These are phyloP conservation scores for Pogoniulus pusillus DNA, from an alignment of 2,797 vertebrate genomes.

Conservation along the genomic window DNA sequence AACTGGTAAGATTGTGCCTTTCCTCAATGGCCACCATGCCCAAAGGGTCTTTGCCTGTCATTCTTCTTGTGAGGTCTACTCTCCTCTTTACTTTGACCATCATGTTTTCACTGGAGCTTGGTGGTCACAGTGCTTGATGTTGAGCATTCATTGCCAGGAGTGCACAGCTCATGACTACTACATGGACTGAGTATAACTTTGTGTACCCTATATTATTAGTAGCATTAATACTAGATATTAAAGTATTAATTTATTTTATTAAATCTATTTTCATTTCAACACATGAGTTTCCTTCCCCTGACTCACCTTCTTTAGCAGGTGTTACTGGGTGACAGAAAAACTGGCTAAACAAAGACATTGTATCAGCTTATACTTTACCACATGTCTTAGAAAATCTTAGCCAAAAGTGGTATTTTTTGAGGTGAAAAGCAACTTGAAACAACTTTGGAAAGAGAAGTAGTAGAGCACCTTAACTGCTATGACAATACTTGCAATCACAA, in stretches of 20 bases:
- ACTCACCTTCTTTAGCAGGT: too few relatives aligned
- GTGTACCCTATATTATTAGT: background rate
- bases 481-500: background rate
- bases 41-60: background rate
- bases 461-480: too few relatives aligned
- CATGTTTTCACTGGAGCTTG: background rate
- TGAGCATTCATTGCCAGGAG: background rate
- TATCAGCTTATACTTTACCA: too few relatives aligned
- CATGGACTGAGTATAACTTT: background rate
- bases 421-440: too few relatives aligned
- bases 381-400: too few relatives aligned
- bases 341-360: too few relatives aligned
- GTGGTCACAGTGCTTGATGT: background rate
- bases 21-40: background rate
- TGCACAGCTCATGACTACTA: background rate
- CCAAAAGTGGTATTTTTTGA: too few relatives aligned
- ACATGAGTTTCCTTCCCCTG: too few relatives aligned
- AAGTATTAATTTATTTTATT: background rate
- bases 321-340: too few relatives aligned
- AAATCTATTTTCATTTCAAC: too few relatives aligned
- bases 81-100: background rate
- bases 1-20: background rate
- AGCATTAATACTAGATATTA: background rate
- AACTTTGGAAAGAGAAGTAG: too few relatives aligned
- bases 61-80: background rate